Base-by-base conservation (phyloP, 2,113 vertebrate species). In the Loxodonta africana region DNA sequence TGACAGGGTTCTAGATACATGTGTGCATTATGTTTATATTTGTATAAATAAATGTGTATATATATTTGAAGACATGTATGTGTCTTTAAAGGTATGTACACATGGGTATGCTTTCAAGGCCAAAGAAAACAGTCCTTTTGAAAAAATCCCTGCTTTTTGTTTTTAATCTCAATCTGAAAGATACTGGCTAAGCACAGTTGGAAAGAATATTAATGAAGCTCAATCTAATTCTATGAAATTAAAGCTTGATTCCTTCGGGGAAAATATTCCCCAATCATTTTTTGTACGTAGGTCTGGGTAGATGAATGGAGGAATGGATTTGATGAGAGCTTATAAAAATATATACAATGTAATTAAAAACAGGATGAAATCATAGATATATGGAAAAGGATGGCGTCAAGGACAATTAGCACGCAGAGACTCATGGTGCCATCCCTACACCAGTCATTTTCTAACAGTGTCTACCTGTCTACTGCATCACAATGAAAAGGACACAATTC, bases 381-480 rank as follows among this genome's bases (percentile, higher is more conserved):
- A 57, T 57, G 53, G 53, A 57, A 57, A 15, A 8, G 14, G 26
- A 26, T 14, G 15, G 7, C 2, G 3, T 67, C 8, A 63, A 25
- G 60, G n/a, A 12, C 84, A 25, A 67, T 44, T 1, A 28, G 65
- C 51, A 30, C 3, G 0, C 9, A 76, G 46, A 69, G 51, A 51
- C 74, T 7, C 1, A 0, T 1, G 37, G 6, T n/a, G 63, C 62
- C 12, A 1, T 11, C 28, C 48, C 30, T 0, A 6, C 17, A 5
- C 0, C 0, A 3, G 21, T 15, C 26, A 33, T 0, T 11, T 8
- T 7, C 12, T 53, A 3, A 3, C 21, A 41, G 83, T 48, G 76
- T 46, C 23, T 6, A 26, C 37, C 21, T 81, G 51, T 33, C 81
- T 76, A 25, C 21, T 69, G n/a, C 17, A 10, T 28, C 83, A 11